phyloP scores from a whole-genome alignment of 2,113 vertebrate species.

The Antechinus flavipes region DNA sequence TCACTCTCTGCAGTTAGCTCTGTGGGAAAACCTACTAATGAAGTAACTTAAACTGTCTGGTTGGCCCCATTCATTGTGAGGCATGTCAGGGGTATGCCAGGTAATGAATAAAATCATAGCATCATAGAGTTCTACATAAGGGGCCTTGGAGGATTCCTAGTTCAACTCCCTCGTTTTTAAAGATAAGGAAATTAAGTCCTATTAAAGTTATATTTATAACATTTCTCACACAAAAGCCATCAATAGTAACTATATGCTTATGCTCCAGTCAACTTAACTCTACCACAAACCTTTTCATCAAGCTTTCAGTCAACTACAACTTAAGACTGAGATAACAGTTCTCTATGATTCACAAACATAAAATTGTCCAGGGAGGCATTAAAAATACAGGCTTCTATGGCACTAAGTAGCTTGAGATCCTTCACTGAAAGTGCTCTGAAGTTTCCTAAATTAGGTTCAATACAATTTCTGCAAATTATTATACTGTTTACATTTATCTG shows the following conservation, averaged over 20 bases:
- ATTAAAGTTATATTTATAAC: not conserved
- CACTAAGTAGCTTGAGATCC: not conserved
- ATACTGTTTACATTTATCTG: not conserved
- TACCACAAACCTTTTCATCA: not conserved
- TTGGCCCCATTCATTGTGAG: not conserved
- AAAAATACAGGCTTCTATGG: not conserved
- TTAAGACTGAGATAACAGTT: not conserved
- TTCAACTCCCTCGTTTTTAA: not conserved
- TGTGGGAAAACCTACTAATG: not conserved
- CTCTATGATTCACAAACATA: not conserved
- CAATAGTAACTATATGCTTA: not conserved
- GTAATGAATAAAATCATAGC: not conserved
- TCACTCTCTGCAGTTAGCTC: not conserved
- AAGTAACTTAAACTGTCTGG: slow-evolving; percentile 5
- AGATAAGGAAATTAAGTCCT: not conserved
- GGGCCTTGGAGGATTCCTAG: not conserved
- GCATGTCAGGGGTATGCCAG: not conserved
- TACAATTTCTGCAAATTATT: not conserved
- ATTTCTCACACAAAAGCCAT: not conserved
- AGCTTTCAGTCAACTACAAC: not conserved
- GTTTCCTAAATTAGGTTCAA: not conserved
- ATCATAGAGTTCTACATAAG: not conserved
- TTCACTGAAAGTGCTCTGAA: not conserved
- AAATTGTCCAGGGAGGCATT: not conserved
- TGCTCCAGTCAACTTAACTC: not conserved